Evolutionary conservation across 2,797 vertebrate species (phyloP), one percentile per base, ranked within the genome.

Genomic region (Anabacerthia variegaticeps): DNA sequence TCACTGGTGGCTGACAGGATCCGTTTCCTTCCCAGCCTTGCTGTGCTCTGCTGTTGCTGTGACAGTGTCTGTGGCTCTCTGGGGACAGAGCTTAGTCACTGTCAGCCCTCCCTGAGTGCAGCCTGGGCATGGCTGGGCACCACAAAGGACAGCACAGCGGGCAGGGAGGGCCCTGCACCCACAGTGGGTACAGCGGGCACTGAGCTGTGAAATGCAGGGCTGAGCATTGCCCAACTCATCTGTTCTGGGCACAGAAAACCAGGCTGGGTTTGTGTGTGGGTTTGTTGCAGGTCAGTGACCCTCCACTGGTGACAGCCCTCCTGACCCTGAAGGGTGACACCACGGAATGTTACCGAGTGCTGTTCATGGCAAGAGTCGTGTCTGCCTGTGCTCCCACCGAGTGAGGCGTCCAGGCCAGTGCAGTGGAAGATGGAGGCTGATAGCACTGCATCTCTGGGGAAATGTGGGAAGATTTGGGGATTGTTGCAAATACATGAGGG

Each of bases 261-360:
- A 52, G 19, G 7, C 2, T 52, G 54, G 6, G 4, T 59, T 88
- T 26, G 3, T 58, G 5, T 77, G 65, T 73, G 66, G 14, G 46
- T 78, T 84, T 52, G 52, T 85, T 95, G 44, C 95, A 99, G 99
- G 98, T 97, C 1, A 95, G 97, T 68, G 97, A 98, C 12, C 98
- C 98, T 19, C 97, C 98, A 32, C 95, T 97, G n/a, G 95, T 96
- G 66, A 97, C 98, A 43, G 97, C 98, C 69, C 88, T 98, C 56
- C 98, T 99, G 82, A 98, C 97, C 32, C 71, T 99, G 62, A 98
- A 94, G 96, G 98, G 98, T 9, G 98, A 98, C 3, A 43, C 98
- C 59, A 98, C 96, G 4, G 98, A 97, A 27, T 95, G 97, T 51
- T 99, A 99, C 97, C 98, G 59, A 15, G 93, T 99, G 92, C 98